Base-by-base conservation (phyloP, 92 coral and sea anemone genomes). In the Epizoanthus scotinus region DNA sequence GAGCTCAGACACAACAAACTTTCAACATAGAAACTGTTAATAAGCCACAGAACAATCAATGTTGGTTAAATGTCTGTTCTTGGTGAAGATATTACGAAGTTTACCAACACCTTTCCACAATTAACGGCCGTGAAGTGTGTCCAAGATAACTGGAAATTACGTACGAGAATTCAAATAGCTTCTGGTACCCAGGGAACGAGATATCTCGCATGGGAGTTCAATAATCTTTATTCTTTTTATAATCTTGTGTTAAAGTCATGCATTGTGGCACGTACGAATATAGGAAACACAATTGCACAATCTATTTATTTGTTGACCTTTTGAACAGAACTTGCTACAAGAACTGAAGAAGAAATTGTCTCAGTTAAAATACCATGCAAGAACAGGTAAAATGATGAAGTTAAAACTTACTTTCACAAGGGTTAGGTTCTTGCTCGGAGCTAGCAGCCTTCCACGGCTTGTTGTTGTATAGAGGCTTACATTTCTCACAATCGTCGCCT, bases 391-490 rank as follows among this genome's bases (percentile, higher is more conserved):
- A 6, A 24, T 10, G 36, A 53, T 62, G 24, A 22, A 36, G 52
- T 25, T 13, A 55, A 38, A 4, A 87, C 98, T 79, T 89, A 95
- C 99, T 85, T 86, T 95, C 83, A 61, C 99, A 95, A 12, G 91
- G 94, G 62, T 95, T 93, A 6, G 91, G 89, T 64, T 93, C n/a
- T n/a, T 66, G 15, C 57, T 72, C 65, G 82, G 98, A 93, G 26
- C 92, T 79, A 14, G 99, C 98, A 0, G 98, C 91, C 89, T 59
- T 85, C 99, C 99, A 95, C 0, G 95, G 57, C 64, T 85, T 86
- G 88, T 95, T 93, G 84, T 95, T 95, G 73, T 66, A 91, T 17
- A 95, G 91, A 15, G 99, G 99, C 58, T 89, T 63, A 71, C 99
- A 95, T 40, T 82, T 81, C 66, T 95, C 99, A 85, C 99, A 95